Evolutionary conservation across 2,888 invertebrate species (phyloP).

Genomic region (Laspeyria flexula): DNA sequence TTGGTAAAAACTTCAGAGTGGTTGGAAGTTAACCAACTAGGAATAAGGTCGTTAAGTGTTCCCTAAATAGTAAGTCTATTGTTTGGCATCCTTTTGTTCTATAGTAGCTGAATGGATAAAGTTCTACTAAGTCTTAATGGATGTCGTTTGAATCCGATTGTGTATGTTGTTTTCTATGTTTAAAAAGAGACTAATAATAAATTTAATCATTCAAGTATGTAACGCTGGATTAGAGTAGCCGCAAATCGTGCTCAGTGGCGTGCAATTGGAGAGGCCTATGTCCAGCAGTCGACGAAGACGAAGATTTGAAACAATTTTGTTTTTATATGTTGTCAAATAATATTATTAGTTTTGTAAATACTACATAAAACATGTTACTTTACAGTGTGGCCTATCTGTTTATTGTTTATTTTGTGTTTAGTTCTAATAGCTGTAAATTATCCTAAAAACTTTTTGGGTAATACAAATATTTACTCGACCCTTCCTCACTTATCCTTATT

Average conservation of each 20-base stretch:
- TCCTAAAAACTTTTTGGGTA: not conserved
- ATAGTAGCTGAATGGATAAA: constrained; percentile 6
- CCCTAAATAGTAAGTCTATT: constrained; percentile 25
- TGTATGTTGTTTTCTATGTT: not conserved
- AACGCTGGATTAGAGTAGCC: too few relatives aligned
- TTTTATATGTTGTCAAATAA: too few relatives aligned
- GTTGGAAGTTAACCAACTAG: constrained; percentile 19
- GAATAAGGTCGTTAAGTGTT: constrained; percentile 23
- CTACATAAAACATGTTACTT: too few relatives aligned
- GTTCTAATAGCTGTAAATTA: too few relatives aligned
- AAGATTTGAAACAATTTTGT: too few relatives aligned
- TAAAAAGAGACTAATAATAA: not conserved
- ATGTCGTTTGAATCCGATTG: not conserved
- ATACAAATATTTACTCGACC: not conserved
- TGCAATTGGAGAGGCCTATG: too few relatives aligned
- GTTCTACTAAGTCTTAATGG: not conserved
- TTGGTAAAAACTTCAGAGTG: constrained; percentile 16
- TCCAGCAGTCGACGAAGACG: too few relatives aligned
- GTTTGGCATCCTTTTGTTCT: constrained; percentile 20
- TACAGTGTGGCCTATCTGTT: too few relatives aligned
- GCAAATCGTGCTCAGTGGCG: too few relatives aligned
- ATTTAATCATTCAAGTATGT: too few relatives aligned
- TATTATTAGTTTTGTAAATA: too few relatives aligned
- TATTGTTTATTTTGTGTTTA: too few relatives aligned
- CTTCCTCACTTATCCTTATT: not conserved